Evolutionary conservation across 2,888 invertebrate species (phyloP).

Genomic region (Xanthia togata): DNA sequence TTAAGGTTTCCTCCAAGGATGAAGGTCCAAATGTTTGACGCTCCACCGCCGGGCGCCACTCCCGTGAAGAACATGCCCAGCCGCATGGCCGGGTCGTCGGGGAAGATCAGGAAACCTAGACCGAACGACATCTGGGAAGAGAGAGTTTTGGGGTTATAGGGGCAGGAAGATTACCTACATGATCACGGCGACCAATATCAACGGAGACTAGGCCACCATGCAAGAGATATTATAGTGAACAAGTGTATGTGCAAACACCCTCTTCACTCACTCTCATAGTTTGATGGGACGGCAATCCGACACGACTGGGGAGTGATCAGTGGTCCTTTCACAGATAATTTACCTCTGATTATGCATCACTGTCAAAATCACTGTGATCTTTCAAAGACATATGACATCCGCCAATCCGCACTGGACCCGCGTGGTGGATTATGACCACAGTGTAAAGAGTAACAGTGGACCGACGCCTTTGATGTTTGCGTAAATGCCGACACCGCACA

Average conservation of each 20-base stretch:
- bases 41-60: slow-evolving; percentile 97
- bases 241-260: neutral
- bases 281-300: too few species aligned
- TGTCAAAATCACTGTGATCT: too few species aligned
- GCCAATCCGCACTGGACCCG: too few species aligned
- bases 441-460: too few species aligned
- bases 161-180: neutral
- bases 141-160: neutral
- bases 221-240: neutral
- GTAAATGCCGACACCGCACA: too few species aligned
- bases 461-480: too few species aligned
- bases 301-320: too few species aligned
- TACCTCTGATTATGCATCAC: neutral
- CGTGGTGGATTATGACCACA: too few species aligned
- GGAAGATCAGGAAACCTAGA: slow-evolving; percentile 93
- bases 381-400: too few species aligned
- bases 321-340: too few species aligned
- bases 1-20: slow-evolving; percentile 97
- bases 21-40: slow-evolving; percentile 98
- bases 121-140: slow-evolving; percentile 92
- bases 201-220: neutral
- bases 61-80: slow-evolving; percentile 97
- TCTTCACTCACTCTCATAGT: too few species aligned
- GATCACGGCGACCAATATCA: neutral
- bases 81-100: slow-evolving; percentile 91